A percentile compares a stretch with the other conserved stretches of the same genome.
These are phyloP conservation scores for Nomada hirtipes DNA, from an alignment of 2,888 invertebrate species.

Conservation along the genomic window DNA sequence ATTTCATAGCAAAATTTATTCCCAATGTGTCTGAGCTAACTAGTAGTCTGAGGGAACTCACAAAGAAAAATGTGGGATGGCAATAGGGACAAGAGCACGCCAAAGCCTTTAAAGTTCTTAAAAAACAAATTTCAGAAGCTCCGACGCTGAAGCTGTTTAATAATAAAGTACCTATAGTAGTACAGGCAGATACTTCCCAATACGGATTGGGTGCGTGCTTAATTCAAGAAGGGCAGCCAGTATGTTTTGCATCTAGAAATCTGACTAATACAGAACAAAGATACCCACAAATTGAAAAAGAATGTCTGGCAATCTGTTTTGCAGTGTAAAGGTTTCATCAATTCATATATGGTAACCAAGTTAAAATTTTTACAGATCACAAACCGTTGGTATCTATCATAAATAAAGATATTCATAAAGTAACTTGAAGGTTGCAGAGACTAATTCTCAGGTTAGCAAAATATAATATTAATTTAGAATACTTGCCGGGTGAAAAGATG, in stretches of 20 bases:
- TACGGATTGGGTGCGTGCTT: slow-evolving; percentile 76
- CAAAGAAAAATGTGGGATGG: slow-evolving; percentile 58
- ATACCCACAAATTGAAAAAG: slow-evolving; percentile 82
- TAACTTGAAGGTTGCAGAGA: slow-evolving; percentile 70
- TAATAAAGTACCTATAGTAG: slow-evolving; percentile 63
- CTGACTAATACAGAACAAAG: slow-evolving; percentile 74
- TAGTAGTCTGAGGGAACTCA: slow-evolving; percentile 57
- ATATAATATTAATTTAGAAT: neutral
- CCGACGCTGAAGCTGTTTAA: slow-evolving; percentile 70
- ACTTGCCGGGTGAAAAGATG: slow-evolving; percentile 12
- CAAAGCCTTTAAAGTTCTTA: slow-evolving; percentile 33
- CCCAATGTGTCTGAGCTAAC: slow-evolving; percentile 57
- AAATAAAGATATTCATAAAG: slow-evolving; percentile 73
- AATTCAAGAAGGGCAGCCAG: slow-evolving; percentile 75
- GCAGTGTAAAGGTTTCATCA: slow-evolving; percentile 78
- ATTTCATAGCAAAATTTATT: slow-evolving; percentile 64
- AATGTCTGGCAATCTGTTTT: slow-evolving; percentile 77
- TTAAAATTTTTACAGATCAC: slow-evolving; percentile 74
- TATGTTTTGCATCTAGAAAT: slow-evolving; percentile 78
- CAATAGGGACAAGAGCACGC: slow-evolving; percentile 39
- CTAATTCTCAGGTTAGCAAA: neutral
- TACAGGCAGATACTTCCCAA: slow-evolving; percentile 75
- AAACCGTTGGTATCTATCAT: slow-evolving; percentile 68
- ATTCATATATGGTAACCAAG: slow-evolving; percentile 71
- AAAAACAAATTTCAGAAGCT: slow-evolving; percentile 51